Conservation (phyloP, 1,140 invertebrate species). For the Paraescarpia echinospica region DNA sequence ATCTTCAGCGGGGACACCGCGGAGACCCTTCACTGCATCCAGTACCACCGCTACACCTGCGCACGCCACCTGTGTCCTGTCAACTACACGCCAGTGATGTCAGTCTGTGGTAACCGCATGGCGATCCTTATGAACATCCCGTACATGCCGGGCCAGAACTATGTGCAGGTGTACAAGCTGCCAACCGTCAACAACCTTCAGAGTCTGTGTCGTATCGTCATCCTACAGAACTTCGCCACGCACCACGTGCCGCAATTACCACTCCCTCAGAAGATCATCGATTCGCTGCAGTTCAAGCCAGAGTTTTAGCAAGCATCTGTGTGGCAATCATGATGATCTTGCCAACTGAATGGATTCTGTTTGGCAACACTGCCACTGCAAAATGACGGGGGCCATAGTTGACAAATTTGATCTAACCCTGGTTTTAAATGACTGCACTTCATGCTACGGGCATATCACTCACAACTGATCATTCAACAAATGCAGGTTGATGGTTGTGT, state of each 20-base stretch:
- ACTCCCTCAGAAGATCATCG: conserved; percentile 48
- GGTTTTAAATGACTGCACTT: background rate
- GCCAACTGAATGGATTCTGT: background rate
- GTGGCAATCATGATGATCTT: background rate
- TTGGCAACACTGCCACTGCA: background rate
- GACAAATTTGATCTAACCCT: background rate
- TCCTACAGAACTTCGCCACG: conserved; percentile 47
- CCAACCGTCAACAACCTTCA: conserved; percentile 48
- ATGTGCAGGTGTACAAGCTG: conserved; percentile 55
- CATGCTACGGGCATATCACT: background rate
- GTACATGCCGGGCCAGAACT: conserved; percentile 43
- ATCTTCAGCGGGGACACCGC: conserved; percentile 52
- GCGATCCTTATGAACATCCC: conserved; percentile 54
- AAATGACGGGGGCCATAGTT: background rate
- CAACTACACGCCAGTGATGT: conserved; percentile 55
- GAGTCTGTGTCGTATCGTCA: conserved; percentile 50
- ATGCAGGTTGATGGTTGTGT: background rate
- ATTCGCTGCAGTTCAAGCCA: conserved; percentile 53
- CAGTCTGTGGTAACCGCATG: conserved; percentile 54
- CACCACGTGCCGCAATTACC: conserved; percentile 47
- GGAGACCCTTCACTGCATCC: conserved; percentile 54
- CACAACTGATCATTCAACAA: background rate
- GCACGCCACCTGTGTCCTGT: conserved; percentile 52
- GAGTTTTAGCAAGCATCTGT: conserved; percentile 36
- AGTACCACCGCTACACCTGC: conserved; percentile 54